Base-by-base conservation (phyloP, 2,888 invertebrate species). In the Eristalis pertinax region DNA sequence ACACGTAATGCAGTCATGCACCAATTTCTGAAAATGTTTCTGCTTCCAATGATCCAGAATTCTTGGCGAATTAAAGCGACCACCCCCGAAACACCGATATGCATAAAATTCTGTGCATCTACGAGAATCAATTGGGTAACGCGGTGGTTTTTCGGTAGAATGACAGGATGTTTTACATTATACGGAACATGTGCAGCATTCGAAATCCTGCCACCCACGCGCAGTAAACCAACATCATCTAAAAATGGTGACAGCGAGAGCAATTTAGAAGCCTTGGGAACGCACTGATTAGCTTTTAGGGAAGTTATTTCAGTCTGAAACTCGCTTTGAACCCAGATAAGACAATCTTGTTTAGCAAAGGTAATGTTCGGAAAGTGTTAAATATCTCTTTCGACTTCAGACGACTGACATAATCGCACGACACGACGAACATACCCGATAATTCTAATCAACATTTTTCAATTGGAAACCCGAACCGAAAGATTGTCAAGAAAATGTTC, bases 1-100 rank as follows among this genome's bases (percentile, higher is more conserved):
- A 56, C 68, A 79, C 60, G 58, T 72, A 32, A 65, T 32, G 32
- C 79, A 67, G n/a, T 65, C 67, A 50, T 79, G 72, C 58, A 65
- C 65, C 35, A 72, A n/a, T 65, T 78, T 78, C 19, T 65, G 60
- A 65, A 80, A 8, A 80, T 62, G 43, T 80, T 74, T 38, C 68
- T 68, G 56, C 43, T 56, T n/a, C 72, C 65, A 11, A 65, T 0
- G 13, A 67, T 67, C 60, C 65, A 72, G 22, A 67, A 79, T 32
- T 73, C 35, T 32, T 73, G 80, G 35, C 35, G 63, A 63, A 73
- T 19, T 43, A 80, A 35, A 2, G 41, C 5, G n/a, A 60, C 72
- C 41, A 60, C 41, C 29, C 15, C 60, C 2, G 67, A 72, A 29
- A 72, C 72, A 15, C 65, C 60, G 7, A 73, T 62, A 73, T 72